Percentiles rank a stretch among this genome's conserved stretches.
These are phyloP conservation scores for Drosophila heteroneura DNA, from an alignment of 2,888 invertebrate genomes.

Conservation along the genomic window DNA sequence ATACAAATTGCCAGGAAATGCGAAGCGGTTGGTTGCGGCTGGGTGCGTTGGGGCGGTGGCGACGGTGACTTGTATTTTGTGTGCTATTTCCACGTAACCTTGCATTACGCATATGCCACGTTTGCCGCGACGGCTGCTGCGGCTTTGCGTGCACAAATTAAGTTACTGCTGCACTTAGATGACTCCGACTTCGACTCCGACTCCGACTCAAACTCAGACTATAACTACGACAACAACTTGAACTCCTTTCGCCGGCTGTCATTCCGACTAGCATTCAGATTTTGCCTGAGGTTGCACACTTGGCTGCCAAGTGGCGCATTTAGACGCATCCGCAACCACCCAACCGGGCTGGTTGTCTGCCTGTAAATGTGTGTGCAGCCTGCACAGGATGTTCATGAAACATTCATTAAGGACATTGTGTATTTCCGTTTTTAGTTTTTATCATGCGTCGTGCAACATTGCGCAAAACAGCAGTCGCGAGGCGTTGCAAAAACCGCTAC, in stretches of 20 bases:
- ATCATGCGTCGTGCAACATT: slow-evolving; percentile 40
- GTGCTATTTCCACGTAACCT: slow-evolving; percentile 38
- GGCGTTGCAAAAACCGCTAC: slow-evolving; percentile 22
- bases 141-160: slow-evolving; percentile 70
- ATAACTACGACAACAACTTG: slow-evolving; percentile 1
- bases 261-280: not conserved
- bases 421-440: slow-evolving; percentile 75
- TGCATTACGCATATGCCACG: slow-evolving; percentile 72
- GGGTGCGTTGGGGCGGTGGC: not conserved
- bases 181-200: not conserved
- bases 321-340: slow-evolving; percentile 34
- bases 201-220: not conserved
- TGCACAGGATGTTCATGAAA: slow-evolving; percentile 79
- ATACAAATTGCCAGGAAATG: slow-evolving; percentile 42
- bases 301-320: slow-evolving; percentile 50
- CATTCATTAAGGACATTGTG: slow-evolving; percentile 83
- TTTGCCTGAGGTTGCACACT: slow-evolving; percentile 20
- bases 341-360: slow-evolving; percentile 1
- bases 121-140: slow-evolving; percentile 45
- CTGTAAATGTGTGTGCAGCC: slow-evolving; percentile 6
- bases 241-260: slow-evolving; percentile 4
- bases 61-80: slow-evolving; percentile 16
- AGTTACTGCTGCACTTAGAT: slow-evolving; percentile 74
- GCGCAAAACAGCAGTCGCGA: slow-evolving; percentile 22
- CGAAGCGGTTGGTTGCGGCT: slow-evolving; percentile 8